Evolutionary conservation across 2,797 vertebrate genomes (phyloP).

Genomic region (Ceyx erithaca): DNA sequence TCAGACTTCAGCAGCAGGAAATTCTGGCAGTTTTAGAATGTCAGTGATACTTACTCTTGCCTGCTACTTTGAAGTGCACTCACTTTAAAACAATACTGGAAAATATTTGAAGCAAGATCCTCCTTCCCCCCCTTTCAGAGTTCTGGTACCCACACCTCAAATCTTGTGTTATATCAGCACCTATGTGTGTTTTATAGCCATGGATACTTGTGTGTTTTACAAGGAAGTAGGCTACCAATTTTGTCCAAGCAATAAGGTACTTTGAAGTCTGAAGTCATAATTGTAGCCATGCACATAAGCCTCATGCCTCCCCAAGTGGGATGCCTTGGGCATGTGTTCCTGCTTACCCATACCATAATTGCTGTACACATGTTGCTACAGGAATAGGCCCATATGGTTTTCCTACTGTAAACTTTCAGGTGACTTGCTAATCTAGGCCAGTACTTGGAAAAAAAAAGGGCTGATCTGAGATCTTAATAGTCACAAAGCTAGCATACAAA

Average conservation of each 20-base stretch:
- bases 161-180: background rate
- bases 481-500: background rate
- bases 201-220: background rate
- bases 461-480: background rate
- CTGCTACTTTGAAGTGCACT: background rate
- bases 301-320: slow-evolving; percentile 67
- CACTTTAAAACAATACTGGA: background rate
- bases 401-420: slow-evolving; percentile 56
- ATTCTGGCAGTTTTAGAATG: background rate
- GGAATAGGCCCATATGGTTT: slow-evolving; percentile 49
- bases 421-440: slow-evolving; percentile 36
- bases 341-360: slow-evolving; percentile 53
- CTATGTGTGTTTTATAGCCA: background rate
- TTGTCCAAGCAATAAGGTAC: slow-evolving; percentile 64
- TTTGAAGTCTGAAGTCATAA: slow-evolving; percentile 65
- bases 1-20: background rate
- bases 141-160: background rate
- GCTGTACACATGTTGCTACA: slow-evolving; percentile 55
- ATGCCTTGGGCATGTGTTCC: slow-evolving; percentile 57
- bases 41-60: background rate
- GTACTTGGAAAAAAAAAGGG: background rate
- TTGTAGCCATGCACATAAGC: slow-evolving; percentile 31
- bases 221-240: slow-evolving; percentile 45
- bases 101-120: background rate
- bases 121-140: background rate